Evolutionary conservation across 2,797 vertebrate species (phyloP).

Genomic region (Prionace glauca): DNA sequence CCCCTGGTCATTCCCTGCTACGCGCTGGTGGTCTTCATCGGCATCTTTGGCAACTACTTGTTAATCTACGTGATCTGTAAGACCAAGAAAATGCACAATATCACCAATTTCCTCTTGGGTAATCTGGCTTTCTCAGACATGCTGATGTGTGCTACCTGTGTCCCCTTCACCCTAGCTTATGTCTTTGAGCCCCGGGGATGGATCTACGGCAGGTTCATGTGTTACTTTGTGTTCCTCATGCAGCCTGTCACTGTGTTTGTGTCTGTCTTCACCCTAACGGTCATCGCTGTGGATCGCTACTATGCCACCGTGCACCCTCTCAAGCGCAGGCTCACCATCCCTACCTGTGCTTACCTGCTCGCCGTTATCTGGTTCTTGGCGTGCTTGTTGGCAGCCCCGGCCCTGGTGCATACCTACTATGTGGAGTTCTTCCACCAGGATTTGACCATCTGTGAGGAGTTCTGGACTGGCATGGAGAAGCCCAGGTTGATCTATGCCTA

Average conservation of each 20-base stretch:
- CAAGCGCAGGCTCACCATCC: constrained; percentile 52
- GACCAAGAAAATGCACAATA: constrained; percentile 54
- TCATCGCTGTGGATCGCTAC: constrained; percentile 50
- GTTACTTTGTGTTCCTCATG: constrained; percentile 53
- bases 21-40: constrained; percentile 51
- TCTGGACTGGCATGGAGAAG: constrained; percentile 55
- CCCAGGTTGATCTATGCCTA: constrained; percentile 49
- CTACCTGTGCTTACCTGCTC: constrained; percentile 51
- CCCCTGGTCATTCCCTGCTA: constrained; percentile 54
- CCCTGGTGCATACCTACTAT: constrained; percentile 47
- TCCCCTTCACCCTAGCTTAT: constrained; percentile 49
- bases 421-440: constrained; percentile 53
- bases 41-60: constrained; percentile 54
- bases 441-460: constrained; percentile 61
- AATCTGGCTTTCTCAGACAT: constrained; percentile 56
- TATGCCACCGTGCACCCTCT: constrained; percentile 42
- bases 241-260: constrained; percentile 49
- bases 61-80: constrained; percentile 55
- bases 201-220: constrained; percentile 51
- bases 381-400: constrained; percentile 48
- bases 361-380: constrained; percentile 51
- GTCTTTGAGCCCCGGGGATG: constrained; percentile 49
- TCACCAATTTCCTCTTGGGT: constrained; percentile 58
- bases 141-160: constrained; percentile 53
- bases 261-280: constrained; percentile 50